These are phyloP conservation scores for Barnardius zonarius DNA, from an alignment of 2,113 vertebrate genomes.

Conservation along the genomic window DNA sequence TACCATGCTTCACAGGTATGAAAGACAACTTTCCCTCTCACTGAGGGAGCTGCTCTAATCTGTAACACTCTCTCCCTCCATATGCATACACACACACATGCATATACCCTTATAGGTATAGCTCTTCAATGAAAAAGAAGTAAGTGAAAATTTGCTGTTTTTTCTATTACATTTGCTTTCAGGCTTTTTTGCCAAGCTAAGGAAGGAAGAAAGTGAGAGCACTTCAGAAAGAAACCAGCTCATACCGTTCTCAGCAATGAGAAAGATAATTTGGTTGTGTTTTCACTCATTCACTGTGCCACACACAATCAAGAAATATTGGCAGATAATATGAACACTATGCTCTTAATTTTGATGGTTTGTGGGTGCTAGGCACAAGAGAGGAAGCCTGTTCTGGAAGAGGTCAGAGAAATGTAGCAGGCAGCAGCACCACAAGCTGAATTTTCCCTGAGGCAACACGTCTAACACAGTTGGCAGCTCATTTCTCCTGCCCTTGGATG, in stretches of 20 bases:
- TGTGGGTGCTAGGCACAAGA: background rate
- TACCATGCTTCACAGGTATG: background rate
- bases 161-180: conserved; percentile 1
- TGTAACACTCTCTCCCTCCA: background rate
- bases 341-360: background rate
- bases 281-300: background rate
- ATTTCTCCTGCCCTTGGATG: conserved; percentile 17
- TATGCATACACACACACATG: too few relatives aligned
- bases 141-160: background rate
- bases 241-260: background rate
- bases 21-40: background rate
- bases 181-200: background rate
- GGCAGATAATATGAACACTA: background rate
- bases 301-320: background rate
- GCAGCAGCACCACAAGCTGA: background rate
- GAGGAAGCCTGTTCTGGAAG: background rate
- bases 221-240: background rate
- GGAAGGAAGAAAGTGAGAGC: background rate
- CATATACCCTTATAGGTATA: background rate
- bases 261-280: background rate
- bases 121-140: background rate
- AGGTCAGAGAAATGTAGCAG: background rate
- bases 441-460: background rate
- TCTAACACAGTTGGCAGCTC: conserved; percentile 41
- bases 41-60: background rate